These are phyloP conservation scores for Pseudanteris insignis DNA, from an alignment of 2,888 invertebrate genomes.

Conservation along the genomic window DNA sequence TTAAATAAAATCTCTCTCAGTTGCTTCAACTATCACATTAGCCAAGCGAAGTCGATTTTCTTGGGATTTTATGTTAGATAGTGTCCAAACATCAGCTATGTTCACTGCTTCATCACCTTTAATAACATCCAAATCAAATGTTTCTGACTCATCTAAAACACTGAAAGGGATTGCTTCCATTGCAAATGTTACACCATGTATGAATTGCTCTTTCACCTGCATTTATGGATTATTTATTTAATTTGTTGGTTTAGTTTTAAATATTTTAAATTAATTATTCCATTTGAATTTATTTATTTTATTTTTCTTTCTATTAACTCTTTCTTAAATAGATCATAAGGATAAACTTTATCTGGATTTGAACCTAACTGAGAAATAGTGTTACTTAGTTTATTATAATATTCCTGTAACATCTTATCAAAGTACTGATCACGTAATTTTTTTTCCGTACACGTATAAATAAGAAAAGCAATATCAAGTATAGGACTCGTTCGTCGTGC, in stretches of 20 bases:
- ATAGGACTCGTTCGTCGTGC: slow-evolving; percentile 70
- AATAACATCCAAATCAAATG: slow-evolving; percentile 69
- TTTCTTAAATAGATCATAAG: slow-evolving; percentile 67
- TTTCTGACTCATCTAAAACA: slow-evolving; percentile 70
- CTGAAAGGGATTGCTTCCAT: slow-evolving; percentile 72
- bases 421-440: slow-evolving; percentile 71
- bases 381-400: slow-evolving; percentile 69
- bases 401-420: slow-evolving; percentile 71
- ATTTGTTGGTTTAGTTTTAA: too few species aligned
- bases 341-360: slow-evolving; percentile 70
- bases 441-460: slow-evolving; percentile 73
- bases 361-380: slow-evolving; percentile 68
- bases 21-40: slow-evolving; percentile 73
- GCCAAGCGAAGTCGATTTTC: slow-evolving; percentile 73
- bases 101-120: slow-evolving; percentile 70
- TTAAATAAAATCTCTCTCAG: slow-evolving; percentile 72
- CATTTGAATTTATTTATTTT: too few species aligned
- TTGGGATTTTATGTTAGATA: slow-evolving; percentile 71
- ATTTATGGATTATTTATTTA: too few species aligned
- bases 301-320: too few species aligned
- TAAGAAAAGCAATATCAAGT: slow-evolving; percentile 71
- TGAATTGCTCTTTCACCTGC: slow-evolving; percentile 65
- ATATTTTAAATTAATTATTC: too few species aligned
- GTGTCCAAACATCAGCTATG: slow-evolving; percentile 74
- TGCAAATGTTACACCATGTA: slow-evolving; percentile 71